Conservation (phyloP, 2,888 invertebrate species). For the Drosophila melanosoma region DNA sequence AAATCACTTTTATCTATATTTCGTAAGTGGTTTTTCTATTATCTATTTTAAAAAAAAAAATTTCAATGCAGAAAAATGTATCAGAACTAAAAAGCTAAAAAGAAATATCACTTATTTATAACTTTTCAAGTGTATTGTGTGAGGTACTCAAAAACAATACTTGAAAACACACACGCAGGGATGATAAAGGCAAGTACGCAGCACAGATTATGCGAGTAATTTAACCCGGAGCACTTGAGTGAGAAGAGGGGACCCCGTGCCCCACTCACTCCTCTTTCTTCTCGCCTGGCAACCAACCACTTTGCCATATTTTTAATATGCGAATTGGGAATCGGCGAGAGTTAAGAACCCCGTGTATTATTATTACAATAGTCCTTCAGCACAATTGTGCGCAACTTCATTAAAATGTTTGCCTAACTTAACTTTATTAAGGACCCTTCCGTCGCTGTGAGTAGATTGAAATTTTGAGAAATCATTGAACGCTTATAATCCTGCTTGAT, state of each 20-base stretch:
- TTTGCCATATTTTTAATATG: constrained; percentile 37
- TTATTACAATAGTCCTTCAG: constrained; percentile 22
- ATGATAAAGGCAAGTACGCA: constrained; percentile 1
- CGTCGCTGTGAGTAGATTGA: constrained; percentile 1
- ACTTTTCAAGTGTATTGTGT: background rate
- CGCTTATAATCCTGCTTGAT: background rate
- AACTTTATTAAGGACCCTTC: constrained; percentile 33
- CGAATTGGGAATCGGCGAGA: constrained; percentile 10
- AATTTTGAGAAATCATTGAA: constrained; percentile 3
- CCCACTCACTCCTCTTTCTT: constrained; percentile 8
- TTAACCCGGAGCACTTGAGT: constrained; percentile 15
- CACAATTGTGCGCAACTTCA: constrained; percentile 33
- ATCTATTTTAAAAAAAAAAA: background rate
- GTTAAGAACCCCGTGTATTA: constrained; percentile 1
- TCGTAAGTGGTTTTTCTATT: background rate
- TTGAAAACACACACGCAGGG: constrained; percentile 2
- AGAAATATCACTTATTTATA: background rate
- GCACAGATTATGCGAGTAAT: constrained; percentile 1
- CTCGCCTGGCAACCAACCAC: constrained; percentile 33
- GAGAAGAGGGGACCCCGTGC: background rate
- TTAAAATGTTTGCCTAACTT: constrained; percentile 51
- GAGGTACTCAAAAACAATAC: background rate
- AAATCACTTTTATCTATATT: background rate
- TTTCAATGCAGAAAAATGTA: background rate
- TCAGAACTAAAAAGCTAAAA: background rate